Conservation (phyloP, 30 jellyfish, hydroid and myxozoan genomes). For the Aurelia aurita region DNA sequence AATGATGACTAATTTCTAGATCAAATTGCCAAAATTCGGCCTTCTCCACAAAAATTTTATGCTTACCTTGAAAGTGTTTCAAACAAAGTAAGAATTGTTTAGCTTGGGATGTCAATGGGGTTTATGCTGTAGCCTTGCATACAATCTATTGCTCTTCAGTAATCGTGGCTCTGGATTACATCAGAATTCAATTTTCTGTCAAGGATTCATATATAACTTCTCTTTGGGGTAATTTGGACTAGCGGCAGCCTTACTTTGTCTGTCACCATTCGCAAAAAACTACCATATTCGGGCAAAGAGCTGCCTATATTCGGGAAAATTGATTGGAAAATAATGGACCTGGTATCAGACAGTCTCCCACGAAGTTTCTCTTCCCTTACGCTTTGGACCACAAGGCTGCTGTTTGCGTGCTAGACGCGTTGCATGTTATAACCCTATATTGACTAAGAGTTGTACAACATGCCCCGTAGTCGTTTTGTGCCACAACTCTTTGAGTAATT, state of each 20-base stretch:
- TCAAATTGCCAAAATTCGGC: not conserved
- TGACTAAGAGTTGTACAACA: too few species aligned
- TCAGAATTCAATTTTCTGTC: not conserved
- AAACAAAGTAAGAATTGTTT: not conserved
- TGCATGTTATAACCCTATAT: not conserved
- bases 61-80: not conserved
- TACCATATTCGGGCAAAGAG: not conserved
- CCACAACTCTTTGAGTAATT: too few species aligned
- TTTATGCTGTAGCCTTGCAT: too few species aligned
- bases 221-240: not conserved
- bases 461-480: too few species aligned
- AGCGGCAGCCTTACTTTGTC: not conserved
- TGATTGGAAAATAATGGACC: not conserved
- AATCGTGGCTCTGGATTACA: not conserved
- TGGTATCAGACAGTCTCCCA: not conserved
- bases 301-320: not conserved
- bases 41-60: not conserved
- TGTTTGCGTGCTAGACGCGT: not conserved
- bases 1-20: not conserved
- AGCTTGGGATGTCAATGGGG: not conserved
- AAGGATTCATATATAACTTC: not conserved
- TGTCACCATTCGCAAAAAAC: not conserved
- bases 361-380: not conserved
- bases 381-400: not conserved
- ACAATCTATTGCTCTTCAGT: not conserved